A percentile compares a stretch with the other conserved stretches of the same genome.
Conservation (phyloP, 2,888 invertebrate genomes). For the Blastobasis adustella region DNA sequence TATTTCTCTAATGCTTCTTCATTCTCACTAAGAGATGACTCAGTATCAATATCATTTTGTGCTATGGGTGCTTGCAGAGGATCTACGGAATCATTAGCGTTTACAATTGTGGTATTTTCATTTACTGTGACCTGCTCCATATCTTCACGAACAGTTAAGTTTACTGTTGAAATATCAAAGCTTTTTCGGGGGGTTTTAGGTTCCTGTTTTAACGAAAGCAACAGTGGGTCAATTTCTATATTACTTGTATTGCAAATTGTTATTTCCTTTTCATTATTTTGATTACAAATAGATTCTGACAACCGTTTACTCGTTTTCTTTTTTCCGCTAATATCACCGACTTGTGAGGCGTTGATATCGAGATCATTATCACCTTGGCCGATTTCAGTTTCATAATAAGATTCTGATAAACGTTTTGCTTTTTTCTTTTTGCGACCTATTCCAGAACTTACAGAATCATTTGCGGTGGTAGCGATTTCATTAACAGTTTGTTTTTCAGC, state of each 20-base stretch:
- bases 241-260: constrained; percentile 30
- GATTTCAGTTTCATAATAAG: neutral
- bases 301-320: constrained; percentile 3
- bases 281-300: constrained; percentile 29
- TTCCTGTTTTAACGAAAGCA: constrained; percentile 40
- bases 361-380: neutral
- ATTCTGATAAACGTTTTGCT: neutral
- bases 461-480: no score
- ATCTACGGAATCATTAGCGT: constrained; percentile 37
- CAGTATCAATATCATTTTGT: constrained; percentile 20
- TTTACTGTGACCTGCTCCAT: constrained; percentile 40
- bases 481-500: no score
- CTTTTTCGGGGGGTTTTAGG: constrained; percentile 46
- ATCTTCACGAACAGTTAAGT: constrained; percentile 32
- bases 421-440: neutral
- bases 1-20: constrained; percentile 54
- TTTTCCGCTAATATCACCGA: neutral
- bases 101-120: constrained; percentile 32
- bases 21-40: constrained; percentile 44
- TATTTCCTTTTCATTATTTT: constrained; percentile 51
- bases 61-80: constrained; percentile 38
- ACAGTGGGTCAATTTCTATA: constrained; percentile 41
- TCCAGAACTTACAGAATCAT: no score
- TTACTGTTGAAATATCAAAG: constrained; percentile 34
- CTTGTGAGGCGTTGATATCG: neutral